Evolutionary conservation across 2,113 vertebrate genomes (phyloP), one percentile per base, ranked within the genome.

Genomic region (Prietella phreatophila): DNA sequence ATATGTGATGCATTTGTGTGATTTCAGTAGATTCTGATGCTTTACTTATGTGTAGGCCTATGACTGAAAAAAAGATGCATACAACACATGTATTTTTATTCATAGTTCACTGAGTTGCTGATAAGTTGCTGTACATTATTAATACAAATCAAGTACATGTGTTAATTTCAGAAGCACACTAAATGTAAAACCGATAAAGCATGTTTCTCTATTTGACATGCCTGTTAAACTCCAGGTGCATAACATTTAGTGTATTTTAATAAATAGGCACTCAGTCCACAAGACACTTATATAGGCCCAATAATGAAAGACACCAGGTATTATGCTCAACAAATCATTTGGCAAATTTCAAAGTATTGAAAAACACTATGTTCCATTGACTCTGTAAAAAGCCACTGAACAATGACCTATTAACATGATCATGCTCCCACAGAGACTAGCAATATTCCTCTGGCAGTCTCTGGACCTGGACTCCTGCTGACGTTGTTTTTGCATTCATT

Each of bases 321-420:
- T 82, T 87, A 33, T 87, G 78, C 30, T 61, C 14, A 42, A 39
- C 33, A 87, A 79, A 87, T 61, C 36, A 56, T 85, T 80, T 86
- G 60, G 4, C 58, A 86, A 83, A 61, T 86, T 84, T 81, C 65
- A 80, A 53, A 20, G 76, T 25, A 67, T 20, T 63, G 61, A 67
- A 87, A 87, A 84, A 85, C 42, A 86, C 82, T 36, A 82, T 60
- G 42, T 76, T 82, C 85, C 87, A 86, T 36, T 88, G 73, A 86
- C 82, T 50, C 56, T 71, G 65, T 88, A 30, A 67, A 56, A 63
- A 86, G 83, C 80, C 83, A 42, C 3, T 78, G 58, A 87, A 87
- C 87, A 90, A 90, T 90, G 85, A 67, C 73, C 47, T 36, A 85
- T 87, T 89, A 90, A 88, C 78, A 33, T 76, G 33, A 85, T 88